Evolutionary conservation across 2,113 vertebrate genomes (phyloP), one percentile per base, ranked within the genome.

Genomic region (Sander vitreus): DNA sequence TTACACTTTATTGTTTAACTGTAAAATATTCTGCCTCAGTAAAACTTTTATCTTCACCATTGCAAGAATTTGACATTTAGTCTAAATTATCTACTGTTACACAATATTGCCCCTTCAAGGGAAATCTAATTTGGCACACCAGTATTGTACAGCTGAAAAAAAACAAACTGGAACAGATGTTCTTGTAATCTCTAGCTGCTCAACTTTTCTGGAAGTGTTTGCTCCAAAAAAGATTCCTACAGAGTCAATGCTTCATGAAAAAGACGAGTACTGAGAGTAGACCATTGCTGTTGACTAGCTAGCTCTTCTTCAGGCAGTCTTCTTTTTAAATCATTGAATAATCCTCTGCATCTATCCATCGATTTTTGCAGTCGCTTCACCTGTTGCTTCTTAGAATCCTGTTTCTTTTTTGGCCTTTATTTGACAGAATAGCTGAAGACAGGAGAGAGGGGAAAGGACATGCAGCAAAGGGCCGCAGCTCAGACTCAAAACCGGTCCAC

Each of bases 111-210:
- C 13, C 2, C 48, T 87, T 59, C 0, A 72, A 70, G 69, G 47
- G 57, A 3, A 27, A 85, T 73, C 48, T 81, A 8, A 73, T 65
- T 68, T 87, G 76, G 66, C 53, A 43, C 76, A 60, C 5, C 72
- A 67, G 7, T 7, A 14, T 18, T 16, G 39, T 58, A 71, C 69
- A 70, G 67, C 57, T 76, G 39, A 21, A 67, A 51, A 51, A 43
- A 55, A 70, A 9, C 3, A 1, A 16, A 27, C 33, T 10, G 51
- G 21, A 76, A 62, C 69, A 62, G 36, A 87, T 81, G 72, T 33
- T 33, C 30, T 80, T 74, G 43, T 60, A 63, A 72, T 80, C 57
- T 80, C 45, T 72, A 19, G 19, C 65, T 81, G 76, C 62, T 85
- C 54, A 33, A 59, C 18, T 83, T 87, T 58, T 66, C 62, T 65